Evolutionary conservation across 1,140 invertebrate species (phyloP), one percentile per base, ranked within the genome.

Genomic region (Phthorimaea operculella): DNA sequence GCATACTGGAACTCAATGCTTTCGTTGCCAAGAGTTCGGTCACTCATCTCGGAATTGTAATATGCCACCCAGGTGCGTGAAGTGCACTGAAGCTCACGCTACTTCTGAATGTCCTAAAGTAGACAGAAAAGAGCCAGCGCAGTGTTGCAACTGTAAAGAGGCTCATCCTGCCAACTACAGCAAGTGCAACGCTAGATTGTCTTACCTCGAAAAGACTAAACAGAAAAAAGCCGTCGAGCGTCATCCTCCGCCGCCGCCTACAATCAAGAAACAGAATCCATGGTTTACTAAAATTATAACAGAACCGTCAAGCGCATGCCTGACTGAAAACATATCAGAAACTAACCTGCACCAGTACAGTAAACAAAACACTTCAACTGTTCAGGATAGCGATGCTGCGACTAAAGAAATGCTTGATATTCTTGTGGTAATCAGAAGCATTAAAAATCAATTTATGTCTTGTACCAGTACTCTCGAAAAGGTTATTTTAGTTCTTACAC

Each of bases 141-240:
- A 10, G 6, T 51, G 49, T 33, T 51, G 49, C 28, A 51, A 51
- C 28, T 51, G 49, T 17, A 28, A 28, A 9, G 16, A 12, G 8
- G 49, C 17, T 28, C 49, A 51, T 12, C 49, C 49, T 28, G 49
- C 49, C 3, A 51, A 51, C 49, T 51, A 51, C 11, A 12, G 18
- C 8, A 12, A 51, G 28, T 51, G 49, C n/a, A 18, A 28, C 17
- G 18, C 12, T 11, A 9, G 49, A 12, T 18, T 21, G 10, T 21
- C 17, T 12, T 51, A 51, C 18, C 12, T 51, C 3, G 12, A 14
- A 11, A 9, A 47, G 45, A 18, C 17, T 3, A 47, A 47, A 15
- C 11, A 16, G 8, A n/a, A 16, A 3, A 39, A 39, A 10, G 10
- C 10, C 10, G 10, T 9, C 36, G 10, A 39, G n/a, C 36, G 10